Evolutionary conservation across 2,113 vertebrate species (phyloP).

Genomic region (Halichoeres trimaculatus): DNA sequence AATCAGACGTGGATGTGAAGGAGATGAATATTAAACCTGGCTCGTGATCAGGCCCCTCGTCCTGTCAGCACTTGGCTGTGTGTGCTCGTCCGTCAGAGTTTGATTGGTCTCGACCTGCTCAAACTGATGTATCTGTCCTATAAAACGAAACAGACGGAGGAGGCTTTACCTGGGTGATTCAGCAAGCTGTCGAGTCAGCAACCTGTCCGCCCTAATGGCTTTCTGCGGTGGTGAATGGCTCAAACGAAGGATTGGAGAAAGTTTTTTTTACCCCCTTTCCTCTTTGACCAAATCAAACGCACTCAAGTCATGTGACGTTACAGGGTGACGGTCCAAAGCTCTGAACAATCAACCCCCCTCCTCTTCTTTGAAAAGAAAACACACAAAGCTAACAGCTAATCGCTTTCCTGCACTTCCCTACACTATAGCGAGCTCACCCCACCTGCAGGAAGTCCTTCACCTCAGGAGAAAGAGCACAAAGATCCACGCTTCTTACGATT

Average conservation of each 20-base stretch:
- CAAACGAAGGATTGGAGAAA: slow-evolving; percentile 1
- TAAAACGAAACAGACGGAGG: slow-evolving; percentile 49
- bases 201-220: slow-evolving; percentile 53
- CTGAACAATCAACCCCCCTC: too few species aligned
- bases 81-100: slow-evolving; percentile 19
- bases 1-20: neutral
- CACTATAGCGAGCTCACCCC: neutral
- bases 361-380: too few species aligned
- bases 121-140: slow-evolving; percentile 54
- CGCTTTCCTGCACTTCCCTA: too few species aligned
- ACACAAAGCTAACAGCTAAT: too few species aligned
- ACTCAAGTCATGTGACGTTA: too few species aligned
- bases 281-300: slow-evolving; percentile 2
- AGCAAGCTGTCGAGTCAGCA: slow-evolving; percentile 56
- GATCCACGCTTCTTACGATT: neutral
- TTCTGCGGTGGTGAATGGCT: slow-evolving; percentile 13
- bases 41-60: slow-evolving; percentile 32
- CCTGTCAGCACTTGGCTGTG: slow-evolving; percentile 19
- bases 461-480: neutral
- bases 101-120: slow-evolving; percentile 36
- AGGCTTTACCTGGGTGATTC: slow-evolving; percentile 61
- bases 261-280: neutral
- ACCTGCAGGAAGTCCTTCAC: neutral
- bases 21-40: slow-evolving; percentile 23
- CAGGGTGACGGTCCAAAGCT: too few species aligned